A percentile compares a stretch with the other conserved stretches of the same genome.
These are phyloP conservation scores for Cylloceria caligata DNA, from an alignment of 2,888 invertebrate genomes.

Conservation along the genomic window DNA sequence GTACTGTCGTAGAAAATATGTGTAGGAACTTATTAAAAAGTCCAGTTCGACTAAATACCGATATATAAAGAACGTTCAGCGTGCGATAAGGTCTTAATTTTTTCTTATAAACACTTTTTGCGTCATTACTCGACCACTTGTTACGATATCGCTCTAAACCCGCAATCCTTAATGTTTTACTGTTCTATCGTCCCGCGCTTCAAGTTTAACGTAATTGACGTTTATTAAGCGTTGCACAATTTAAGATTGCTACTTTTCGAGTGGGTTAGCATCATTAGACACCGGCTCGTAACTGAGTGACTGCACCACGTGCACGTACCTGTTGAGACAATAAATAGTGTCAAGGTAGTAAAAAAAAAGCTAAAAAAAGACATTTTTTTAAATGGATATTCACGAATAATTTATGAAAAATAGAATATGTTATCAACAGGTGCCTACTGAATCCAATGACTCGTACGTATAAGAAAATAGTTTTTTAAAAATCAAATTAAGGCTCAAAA, in stretches of 20 bases:
- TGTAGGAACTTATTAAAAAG: not conserved
- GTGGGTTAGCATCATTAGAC: conserved; percentile 71
- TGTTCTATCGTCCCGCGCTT: conserved; percentile 67
- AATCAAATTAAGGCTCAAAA: conserved; percentile 14
- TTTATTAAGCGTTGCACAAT: conserved; percentile 78
- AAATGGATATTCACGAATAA: not conserved
- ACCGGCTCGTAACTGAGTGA: conserved; percentile 60
- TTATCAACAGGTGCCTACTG: not conserved
- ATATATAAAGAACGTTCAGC: not conserved
- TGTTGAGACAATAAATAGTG: conserved; percentile 25
- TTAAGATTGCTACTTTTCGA: conserved; percentile 72
- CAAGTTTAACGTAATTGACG: conserved; percentile 76
- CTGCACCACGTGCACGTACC: conserved; percentile 60
- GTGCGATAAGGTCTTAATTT: conserved; percentile 32
- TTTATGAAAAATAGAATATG: not conserved
- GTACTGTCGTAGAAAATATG: conserved; percentile 19
- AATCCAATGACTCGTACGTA: not conserved
- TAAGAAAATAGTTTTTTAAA: not conserved
- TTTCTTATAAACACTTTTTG: not conserved
- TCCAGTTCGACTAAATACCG: not conserved
- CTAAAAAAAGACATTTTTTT: not conserved
- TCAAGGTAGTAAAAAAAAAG: conserved; percentile 56
- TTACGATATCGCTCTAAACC: conserved; percentile 9
- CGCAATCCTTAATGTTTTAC: conserved; percentile 22
- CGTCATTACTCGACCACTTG: not conserved